Evolutionary conservation across 2,113 vertebrate species (phyloP).

Genomic region (Cyanoliseus patagonus): DNA sequence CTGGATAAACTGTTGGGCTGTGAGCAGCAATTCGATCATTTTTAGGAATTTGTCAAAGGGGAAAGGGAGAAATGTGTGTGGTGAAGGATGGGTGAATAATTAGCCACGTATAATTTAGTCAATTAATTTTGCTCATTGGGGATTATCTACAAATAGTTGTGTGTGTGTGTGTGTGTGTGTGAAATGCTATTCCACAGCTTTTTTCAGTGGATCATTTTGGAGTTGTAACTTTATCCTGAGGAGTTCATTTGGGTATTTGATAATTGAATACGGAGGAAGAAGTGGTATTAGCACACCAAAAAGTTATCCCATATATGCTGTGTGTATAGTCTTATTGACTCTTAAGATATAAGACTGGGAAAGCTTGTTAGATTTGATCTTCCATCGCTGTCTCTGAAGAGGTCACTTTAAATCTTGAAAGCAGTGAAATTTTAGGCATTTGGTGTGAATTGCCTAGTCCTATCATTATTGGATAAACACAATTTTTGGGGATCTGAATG

Average conservation of each 20-base stretch:
- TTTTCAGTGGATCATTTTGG: constrained; percentile 16
- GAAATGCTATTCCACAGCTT: not conserved
- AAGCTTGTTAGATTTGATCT: not conserved
- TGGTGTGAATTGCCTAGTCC: not conserved
- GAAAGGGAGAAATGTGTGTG: not conserved
- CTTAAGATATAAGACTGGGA: not conserved
- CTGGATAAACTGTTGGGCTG: not conserved
- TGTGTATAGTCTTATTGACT: not conserved
- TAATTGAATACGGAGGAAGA: constrained; percentile 4
- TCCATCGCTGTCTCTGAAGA: not conserved
- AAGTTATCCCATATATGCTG: not conserved
- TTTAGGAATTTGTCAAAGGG: not conserved
- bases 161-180: not conserved
- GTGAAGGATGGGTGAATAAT: constrained; percentile 27
- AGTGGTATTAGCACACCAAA: not conserved
- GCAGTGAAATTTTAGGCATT: not conserved
- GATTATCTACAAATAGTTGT: not conserved
- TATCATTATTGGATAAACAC: not conserved
- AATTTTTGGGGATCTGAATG: not conserved
- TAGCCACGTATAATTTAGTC: not conserved
- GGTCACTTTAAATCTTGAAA: not conserved
- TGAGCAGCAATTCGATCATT: constrained; percentile 17
- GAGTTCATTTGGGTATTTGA: constrained; percentile 11
- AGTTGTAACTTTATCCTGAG: not conserved
- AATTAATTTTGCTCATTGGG: constrained; percentile 3